Evolutionary conservation across 1,140 invertebrate genomes (phyloP).

Genomic region (Sitophilus oryzae): DNA sequence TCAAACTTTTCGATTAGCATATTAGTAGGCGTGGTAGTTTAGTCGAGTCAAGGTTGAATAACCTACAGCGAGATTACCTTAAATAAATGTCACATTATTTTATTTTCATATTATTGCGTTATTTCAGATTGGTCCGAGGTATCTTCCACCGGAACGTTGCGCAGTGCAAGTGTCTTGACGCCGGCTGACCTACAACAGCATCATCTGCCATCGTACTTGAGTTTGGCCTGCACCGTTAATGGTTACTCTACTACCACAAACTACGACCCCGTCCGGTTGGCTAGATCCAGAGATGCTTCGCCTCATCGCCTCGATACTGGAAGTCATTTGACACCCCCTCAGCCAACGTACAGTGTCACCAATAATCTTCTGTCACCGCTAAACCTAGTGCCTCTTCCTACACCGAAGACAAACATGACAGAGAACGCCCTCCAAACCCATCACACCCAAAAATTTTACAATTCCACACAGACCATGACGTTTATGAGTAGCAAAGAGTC

Average conservation of each 20-base stretch:
- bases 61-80: slow-evolving; percentile 7
- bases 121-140: slow-evolving; percentile 40
- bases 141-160: slow-evolving; percentile 37
- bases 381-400: slow-evolving; percentile 41
- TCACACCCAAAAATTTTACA: slow-evolving; percentile 26
- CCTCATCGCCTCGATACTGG: slow-evolving; percentile 51
- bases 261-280: slow-evolving; percentile 67
- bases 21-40: slow-evolving; percentile 10
- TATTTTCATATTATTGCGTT: slow-evolving; percentile 17
- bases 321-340: slow-evolving; percentile 27
- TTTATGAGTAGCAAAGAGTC: slow-evolving; percentile 29
- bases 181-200: slow-evolving; percentile 25
- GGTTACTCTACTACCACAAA: slow-evolving; percentile 80
- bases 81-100: slow-evolving; percentile 10
- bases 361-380: slow-evolving; percentile 41
- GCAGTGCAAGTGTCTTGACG: slow-evolving; percentile 33
- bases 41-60: slow-evolving; percentile 23
- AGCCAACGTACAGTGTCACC: slow-evolving; percentile 12
- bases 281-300: slow-evolving; percentile 60
- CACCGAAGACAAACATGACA: slow-evolving; percentile 28
- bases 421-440: slow-evolving; percentile 31
- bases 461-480: slow-evolving; percentile 27
- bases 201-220: slow-evolving; percentile 70
- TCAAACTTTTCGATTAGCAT: slow-evolving; percentile 15
- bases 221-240: slow-evolving; percentile 81